A percentile compares a stretch with the other conserved stretches of the same genome.
Conservation (phyloP, 2,113 vertebrate species). For the Malaclemys terrapin region DNA sequence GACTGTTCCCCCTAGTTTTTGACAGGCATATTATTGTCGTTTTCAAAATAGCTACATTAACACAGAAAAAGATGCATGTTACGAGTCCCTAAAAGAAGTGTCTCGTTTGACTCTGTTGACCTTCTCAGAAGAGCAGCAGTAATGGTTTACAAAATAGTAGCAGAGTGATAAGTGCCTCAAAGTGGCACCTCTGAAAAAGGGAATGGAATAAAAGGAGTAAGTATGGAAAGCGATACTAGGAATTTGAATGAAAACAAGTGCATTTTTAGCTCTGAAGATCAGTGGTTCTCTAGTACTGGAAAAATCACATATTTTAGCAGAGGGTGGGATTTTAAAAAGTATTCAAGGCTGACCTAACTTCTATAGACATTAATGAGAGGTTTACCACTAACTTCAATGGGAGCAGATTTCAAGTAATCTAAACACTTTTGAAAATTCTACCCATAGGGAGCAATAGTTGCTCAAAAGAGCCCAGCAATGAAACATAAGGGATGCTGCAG, state of each 20-base stretch:
- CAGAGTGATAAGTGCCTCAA: background rate
- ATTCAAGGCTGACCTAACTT: background rate
- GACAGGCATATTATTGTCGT: background rate
- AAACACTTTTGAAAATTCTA: background rate
- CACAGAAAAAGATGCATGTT: rapidly evolving
- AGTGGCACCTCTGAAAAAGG: background rate
- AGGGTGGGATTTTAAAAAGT: background rate
- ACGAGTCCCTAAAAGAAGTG: background rate
- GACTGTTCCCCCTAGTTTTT: background rate
- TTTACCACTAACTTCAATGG: background rate
- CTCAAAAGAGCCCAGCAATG: background rate
- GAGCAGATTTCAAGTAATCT: background rate
- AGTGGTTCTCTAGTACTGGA: background rate
- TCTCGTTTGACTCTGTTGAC: background rate
- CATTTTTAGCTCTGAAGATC: background rate
- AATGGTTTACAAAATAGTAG: background rate
- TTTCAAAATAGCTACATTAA: background rate
- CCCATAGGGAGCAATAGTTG: rapidly evolving
- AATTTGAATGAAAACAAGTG: background rate
- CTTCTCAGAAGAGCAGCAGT: background rate
- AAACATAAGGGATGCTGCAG: background rate
- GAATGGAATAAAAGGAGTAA: background rate
- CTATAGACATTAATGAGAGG: background rate
- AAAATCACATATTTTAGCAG: background rate
- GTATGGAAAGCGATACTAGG: background rate